Evolutionary conservation across 2,113 vertebrate genomes (phyloP).

Genomic region (Gallinago undulata): DNA sequence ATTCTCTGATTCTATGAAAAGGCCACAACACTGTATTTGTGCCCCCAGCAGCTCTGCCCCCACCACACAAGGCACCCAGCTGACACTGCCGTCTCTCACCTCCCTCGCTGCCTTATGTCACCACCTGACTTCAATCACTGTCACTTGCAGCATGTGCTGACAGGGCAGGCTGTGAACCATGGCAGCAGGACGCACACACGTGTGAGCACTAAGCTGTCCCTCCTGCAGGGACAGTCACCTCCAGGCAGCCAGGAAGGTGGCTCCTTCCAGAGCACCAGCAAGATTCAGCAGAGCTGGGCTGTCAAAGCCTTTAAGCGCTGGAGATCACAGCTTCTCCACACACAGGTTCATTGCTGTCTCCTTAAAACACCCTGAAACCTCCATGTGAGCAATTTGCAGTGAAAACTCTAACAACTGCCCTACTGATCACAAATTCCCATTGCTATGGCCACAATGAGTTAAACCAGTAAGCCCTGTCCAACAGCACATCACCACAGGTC

Average conservation of each 20-base stretch:
- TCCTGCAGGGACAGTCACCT: background rate
- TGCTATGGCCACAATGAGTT: background rate
- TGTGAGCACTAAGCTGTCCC: background rate
- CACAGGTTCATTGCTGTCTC: background rate
- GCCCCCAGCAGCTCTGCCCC: background rate
- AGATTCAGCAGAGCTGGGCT: background rate
- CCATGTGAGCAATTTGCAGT: rapidly evolving
- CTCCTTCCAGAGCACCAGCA: background rate
- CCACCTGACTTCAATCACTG: background rate
- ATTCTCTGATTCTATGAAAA: background rate
- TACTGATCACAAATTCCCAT: background rate
- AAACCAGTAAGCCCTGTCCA: background rate
- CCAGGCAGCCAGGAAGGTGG: background rate
- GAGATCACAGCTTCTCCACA: background rate
- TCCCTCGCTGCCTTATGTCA: background rate
- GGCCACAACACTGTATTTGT: background rate
- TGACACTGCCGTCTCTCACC: rapidly evolving
- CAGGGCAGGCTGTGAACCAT: rapidly evolving
- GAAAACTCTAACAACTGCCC: rapidly evolving
- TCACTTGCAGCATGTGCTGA: background rate
- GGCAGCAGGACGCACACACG: rapidly evolving
- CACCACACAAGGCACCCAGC: background rate
- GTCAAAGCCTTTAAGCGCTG: background rate
- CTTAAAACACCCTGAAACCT: background rate
- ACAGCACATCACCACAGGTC: background rate